Percentiles rank a stretch among this genome's conserved stretches.
These are phyloP conservation scores for Thera obeliscata DNA, from an alignment of 2,888 invertebrate species.

Conservation along the genomic window DNA sequence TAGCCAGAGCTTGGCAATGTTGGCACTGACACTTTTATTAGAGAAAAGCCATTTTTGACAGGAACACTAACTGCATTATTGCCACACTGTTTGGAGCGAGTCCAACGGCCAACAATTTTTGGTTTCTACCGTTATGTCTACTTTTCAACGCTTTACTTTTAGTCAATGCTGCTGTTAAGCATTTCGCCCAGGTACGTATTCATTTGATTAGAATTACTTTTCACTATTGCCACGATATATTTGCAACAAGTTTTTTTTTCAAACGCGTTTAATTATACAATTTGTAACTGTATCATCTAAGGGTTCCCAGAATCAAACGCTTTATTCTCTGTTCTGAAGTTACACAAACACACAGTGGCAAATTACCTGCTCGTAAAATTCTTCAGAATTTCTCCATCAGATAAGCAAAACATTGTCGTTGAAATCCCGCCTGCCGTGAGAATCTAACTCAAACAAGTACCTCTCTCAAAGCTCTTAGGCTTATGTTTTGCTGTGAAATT, in stretches of 20 bases:
- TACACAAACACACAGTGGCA: constrained; percentile 6
- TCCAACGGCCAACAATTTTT: constrained; percentile 53
- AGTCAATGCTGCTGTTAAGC: constrained; percentile 1
- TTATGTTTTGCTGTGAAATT: constrained; percentile 26
- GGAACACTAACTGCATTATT: constrained; percentile 61
- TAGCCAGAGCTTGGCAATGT: constrained; percentile 29
- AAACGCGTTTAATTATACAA: no score
- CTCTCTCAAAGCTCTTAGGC: neutral
- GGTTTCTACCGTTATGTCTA: constrained; percentile 33
- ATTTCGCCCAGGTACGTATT: no score
- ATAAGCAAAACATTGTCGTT: constrained; percentile 15
- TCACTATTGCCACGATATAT: neutral
- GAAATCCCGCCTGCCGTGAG: constrained; percentile 14
- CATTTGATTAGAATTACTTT: no score
- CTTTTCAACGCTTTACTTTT: constrained; percentile 16
- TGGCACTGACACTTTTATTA: constrained; percentile 50
- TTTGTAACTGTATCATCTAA: neutral
- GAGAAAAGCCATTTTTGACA: constrained; percentile 57
- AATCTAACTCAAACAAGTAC: constrained; percentile 26
- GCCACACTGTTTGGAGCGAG: constrained; percentile 62
- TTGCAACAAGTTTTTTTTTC: neutral
- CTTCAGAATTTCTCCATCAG: constrained; percentile 2
- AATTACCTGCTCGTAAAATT: neutral
- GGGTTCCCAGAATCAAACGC: constrained; percentile 4
- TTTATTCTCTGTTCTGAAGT: constrained; percentile 7